Percentiles rank a stretch among this genome's conserved stretches.
Conservation (phyloP, 2,797 vertebrate genomes). For the Lateolabrax maculatus region DNA sequence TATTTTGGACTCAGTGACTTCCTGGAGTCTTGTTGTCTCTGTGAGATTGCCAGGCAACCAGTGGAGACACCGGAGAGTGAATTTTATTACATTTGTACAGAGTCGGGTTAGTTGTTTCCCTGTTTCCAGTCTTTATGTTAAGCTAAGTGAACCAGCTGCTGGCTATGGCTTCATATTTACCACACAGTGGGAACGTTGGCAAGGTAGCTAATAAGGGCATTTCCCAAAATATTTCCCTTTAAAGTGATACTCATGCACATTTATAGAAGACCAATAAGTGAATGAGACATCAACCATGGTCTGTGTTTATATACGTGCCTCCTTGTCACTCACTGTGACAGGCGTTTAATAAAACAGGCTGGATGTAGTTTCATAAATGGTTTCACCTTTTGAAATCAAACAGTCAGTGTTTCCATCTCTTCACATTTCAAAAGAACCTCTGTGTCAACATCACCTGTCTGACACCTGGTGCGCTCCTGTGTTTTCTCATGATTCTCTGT, state of each 20-base stretch:
- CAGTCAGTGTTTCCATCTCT: constrained; percentile 32
- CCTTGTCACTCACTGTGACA: neutral
- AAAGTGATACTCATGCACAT: neutral
- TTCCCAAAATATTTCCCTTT: neutral
- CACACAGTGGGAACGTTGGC: neutral
- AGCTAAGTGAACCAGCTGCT: neutral
- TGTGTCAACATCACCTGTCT: constrained; percentile 19
- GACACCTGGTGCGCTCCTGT: constrained; percentile 12
- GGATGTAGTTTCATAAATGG: constrained; percentile 22
- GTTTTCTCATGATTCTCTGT: constrained; percentile 14
- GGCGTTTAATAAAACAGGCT: neutral
- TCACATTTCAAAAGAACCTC: constrained; percentile 17
- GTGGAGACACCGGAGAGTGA: neutral
- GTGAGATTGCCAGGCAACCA: constrained; percentile 10
- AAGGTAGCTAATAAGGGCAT: neutral
- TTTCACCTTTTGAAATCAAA: constrained; percentile 29
- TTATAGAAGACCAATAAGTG: neutral
- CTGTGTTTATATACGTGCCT: neutral
- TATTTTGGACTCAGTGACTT: neutral
- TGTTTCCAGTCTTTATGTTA: constrained; percentile 3
- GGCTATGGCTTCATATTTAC: neutral
- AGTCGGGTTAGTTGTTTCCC: neutral
- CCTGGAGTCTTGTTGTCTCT: neutral
- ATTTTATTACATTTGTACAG: neutral
- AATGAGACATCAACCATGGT: neutral